Evolutionary conservation across 2,113 vertebrate species (phyloP), one percentile per base, ranked within the genome.

Genomic region (Semnopithecus entellus): DNA sequence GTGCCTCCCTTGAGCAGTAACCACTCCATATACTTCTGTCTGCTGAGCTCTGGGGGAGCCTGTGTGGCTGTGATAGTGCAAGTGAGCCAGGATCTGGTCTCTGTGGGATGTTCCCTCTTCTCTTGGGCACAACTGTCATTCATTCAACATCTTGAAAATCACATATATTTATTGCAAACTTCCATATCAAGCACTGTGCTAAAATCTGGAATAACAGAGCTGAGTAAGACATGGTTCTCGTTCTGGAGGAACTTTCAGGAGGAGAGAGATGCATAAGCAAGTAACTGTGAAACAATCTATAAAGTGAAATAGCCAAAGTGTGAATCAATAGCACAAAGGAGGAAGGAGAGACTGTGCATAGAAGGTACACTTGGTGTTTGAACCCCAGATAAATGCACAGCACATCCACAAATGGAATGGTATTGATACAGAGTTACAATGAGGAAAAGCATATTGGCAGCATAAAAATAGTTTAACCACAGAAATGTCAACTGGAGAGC

Each of bases 391-490:
- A 48, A 20, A 16, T 20, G 22, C 5, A 0, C 25, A 1, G 16
- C 11, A 12, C 0, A 3, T 57, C 57, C 40, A 18, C 14, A 30
- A 57, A 16, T 8, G 27, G 38, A 70, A 30, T 1, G 4, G 25
- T 17, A 38, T 5, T 40, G 25, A 6, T 1, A 4, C 0, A 9
- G 13, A 40, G 35, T 40, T n/a, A 48, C 32, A 30, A 35, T 11
- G 32, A 82, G 32, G 82, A 57, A 35, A 81, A 38, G 4, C 10
- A 14, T 4, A 25, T 16, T 3, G 4, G 25, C 5, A 72, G 45
- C 38, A 35, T 13, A 16, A 57, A 52, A 52, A 35, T 35, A 66
- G 20, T 73, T 25, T 32, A 75, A 38, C 48, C 55, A 50, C 45
- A 45, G 50, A 75, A 45, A 18, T 30, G 3, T 52, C n/a, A 25